A percentile compares a stretch with the other conserved stretches of the same genome.
Evolutionary conservation across 2,888 invertebrate genomes (phyloP).

Genomic region (Drosophila histrio): DNA sequence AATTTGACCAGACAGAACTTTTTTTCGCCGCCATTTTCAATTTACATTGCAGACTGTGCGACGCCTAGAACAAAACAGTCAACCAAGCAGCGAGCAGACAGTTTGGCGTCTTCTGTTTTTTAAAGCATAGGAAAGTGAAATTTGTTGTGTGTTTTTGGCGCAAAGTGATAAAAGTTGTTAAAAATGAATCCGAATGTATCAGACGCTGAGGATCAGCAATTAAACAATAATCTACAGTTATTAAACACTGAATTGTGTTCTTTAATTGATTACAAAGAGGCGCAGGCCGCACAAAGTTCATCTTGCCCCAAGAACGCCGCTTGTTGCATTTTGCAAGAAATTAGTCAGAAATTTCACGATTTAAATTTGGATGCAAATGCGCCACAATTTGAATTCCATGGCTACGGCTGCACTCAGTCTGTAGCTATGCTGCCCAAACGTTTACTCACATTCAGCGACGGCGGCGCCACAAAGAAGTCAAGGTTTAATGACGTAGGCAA

Average conservation of each 20-base stretch:
- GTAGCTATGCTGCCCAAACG: neutral
- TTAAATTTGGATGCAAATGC: slow-evolving; percentile 20
- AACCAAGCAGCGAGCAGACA: slow-evolving; percentile 25
- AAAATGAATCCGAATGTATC: neutral
- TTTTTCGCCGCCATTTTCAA: slow-evolving; percentile 15
- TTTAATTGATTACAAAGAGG: slow-evolving; percentile 47
- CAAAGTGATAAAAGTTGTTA: neutral
- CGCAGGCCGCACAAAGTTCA: neutral
- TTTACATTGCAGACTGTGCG: slow-evolving; percentile 15
- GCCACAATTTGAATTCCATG: slow-evolving; percentile 59
- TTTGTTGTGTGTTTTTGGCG: slow-evolving; percentile 2
- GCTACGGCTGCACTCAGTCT: slow-evolving; percentile 31
- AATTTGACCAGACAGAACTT: slow-evolving; percentile 26
- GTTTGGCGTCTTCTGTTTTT: slow-evolving; percentile 7
- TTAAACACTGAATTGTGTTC: slow-evolving; percentile 28
- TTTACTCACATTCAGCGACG: neutral
- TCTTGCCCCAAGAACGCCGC: neutral
- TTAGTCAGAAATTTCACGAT: slow-evolving; percentile 24
- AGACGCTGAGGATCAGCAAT: slow-evolving; percentile 28
- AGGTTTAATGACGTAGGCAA: neutral
- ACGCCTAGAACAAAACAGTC: neutral
- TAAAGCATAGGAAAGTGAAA: neutral
- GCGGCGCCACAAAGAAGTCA: neutral
- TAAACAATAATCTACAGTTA: slow-evolving; percentile 35
- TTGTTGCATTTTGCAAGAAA: slow-evolving; percentile 23